phyloP scores from a whole-genome alignment of 1,140 invertebrate genomes.

The Olivierus martensii region DNA sequence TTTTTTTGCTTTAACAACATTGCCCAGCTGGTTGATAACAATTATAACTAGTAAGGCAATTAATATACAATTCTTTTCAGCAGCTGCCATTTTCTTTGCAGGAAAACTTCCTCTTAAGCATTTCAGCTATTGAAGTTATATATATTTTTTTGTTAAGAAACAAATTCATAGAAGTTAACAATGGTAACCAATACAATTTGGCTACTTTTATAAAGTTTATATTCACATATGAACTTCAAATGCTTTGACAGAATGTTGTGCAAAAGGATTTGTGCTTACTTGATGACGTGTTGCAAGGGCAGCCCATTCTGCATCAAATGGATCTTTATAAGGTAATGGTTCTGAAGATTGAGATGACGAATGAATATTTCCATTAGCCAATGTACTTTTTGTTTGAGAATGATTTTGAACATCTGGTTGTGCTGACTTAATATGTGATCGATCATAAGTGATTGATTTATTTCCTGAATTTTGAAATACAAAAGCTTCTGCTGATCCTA shows the following conservation, averaged over 20 bases:
- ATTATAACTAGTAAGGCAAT: too few species aligned
- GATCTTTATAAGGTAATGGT: constrained; percentile 38
- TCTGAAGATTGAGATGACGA: constrained; percentile 14
- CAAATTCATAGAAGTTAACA: too few species aligned
- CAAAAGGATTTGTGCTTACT: constrained; percentile 35
- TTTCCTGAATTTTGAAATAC: neutral
- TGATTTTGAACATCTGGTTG: neutral
- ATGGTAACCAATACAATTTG: too few species aligned
- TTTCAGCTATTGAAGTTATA: too few species aligned
- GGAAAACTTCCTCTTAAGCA: too few species aligned
- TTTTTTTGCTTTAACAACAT: too few species aligned
- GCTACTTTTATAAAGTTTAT: too few species aligned
- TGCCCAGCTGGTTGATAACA: too few species aligned
- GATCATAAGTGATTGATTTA: neutral
- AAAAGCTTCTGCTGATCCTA: constrained; percentile 27
- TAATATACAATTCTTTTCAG: too few species aligned
- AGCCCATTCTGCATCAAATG: constrained; percentile 77
- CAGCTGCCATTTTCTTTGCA: too few species aligned
- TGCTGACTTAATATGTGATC: neutral
- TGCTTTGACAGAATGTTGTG: constrained; percentile 33
- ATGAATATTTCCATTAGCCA: constrained; percentile 11
- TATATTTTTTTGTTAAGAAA: too few species aligned
- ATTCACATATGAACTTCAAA: constrained; percentile 42
- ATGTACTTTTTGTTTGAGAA: constrained; percentile 16
- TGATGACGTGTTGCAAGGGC: constrained; percentile 33